Conservation (phyloP, 2,797 vertebrate genomes). For the Serranus cabrilla region DNA sequence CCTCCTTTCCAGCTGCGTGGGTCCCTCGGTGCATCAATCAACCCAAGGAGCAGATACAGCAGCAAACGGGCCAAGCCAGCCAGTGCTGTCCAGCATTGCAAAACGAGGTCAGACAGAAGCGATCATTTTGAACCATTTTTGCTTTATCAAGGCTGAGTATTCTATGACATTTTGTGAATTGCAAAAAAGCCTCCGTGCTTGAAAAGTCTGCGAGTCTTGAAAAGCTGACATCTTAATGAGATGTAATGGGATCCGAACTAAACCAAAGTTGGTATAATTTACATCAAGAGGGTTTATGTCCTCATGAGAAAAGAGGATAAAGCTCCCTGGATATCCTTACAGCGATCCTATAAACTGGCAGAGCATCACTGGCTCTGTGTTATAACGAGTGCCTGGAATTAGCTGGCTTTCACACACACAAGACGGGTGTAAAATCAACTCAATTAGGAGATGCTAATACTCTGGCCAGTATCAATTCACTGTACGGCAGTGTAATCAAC, state of each 20-base stretch:
- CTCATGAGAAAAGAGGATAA: constrained; percentile 67
- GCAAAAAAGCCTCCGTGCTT: constrained; percentile 26
- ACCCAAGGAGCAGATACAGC: constrained; percentile 61
- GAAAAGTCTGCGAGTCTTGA: constrained; percentile 44
- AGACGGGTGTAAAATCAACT: constrained; percentile 59
- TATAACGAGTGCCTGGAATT: constrained; percentile 56
- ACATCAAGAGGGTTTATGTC: constrained; percentile 71
- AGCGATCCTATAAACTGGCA: constrained; percentile 64
- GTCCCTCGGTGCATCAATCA: constrained; percentile 82
- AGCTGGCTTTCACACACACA: constrained; percentile 46
- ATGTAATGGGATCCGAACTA: constrained; percentile 69
- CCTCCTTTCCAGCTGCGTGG: constrained; percentile 80
- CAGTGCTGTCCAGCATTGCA: constrained; percentile 37
- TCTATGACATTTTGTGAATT: constrained; percentile 31
- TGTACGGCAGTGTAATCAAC: constrained; percentile 43
- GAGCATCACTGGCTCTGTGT: constrained; percentile 55
- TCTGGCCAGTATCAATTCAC: constrained; percentile 51
- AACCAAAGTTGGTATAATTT: constrained; percentile 73
- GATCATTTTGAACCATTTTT: constrained; percentile 19
- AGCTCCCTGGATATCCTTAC: constrained; percentile 51
- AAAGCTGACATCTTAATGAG: constrained; percentile 71
- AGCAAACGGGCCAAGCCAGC: constrained; percentile 40
- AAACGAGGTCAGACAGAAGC: constrained; percentile 53
- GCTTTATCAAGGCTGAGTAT: constrained; percentile 21
- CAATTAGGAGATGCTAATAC: constrained; percentile 57